Evolutionary conservation across 2,888 invertebrate species (phyloP).

Genomic region (Minunthozetes semirufus): DNA sequence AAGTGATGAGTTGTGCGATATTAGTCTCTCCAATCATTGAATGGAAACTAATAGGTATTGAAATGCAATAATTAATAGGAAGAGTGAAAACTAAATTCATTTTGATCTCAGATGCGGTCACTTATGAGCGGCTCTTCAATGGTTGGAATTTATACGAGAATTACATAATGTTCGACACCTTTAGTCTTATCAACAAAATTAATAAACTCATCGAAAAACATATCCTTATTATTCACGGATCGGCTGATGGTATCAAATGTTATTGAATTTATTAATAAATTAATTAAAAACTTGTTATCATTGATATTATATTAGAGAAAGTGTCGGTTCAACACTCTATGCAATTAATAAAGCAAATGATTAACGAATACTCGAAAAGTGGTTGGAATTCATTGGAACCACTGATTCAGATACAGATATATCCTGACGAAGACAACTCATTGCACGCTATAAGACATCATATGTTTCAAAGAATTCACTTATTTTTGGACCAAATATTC

Average conservation of each 20-base stretch:
- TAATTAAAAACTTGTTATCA: too few relatives aligned
- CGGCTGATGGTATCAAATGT: conserved; percentile 63
- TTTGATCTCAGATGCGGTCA: conserved; percentile 28
- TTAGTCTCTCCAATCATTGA: conserved; percentile 93
- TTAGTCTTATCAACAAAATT: conserved; percentile 1
- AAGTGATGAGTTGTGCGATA: conserved; percentile 87
- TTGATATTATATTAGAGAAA: conserved; percentile 13
- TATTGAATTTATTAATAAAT: neutral
- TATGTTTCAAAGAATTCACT: conserved; percentile 86
- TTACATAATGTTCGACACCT: neutral
- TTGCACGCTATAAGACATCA: conserved; percentile 74
- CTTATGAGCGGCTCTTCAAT: conserved; percentile 31
- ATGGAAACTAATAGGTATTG: conserved; percentile 86
- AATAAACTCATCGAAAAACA: conserved; percentile 59
- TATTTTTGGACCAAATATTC: conserved; percentile 57
- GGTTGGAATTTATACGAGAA: neutral
- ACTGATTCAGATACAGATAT: conserved; percentile 58
- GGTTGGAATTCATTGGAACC: neutral
- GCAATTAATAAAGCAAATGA: conserved; percentile 31
- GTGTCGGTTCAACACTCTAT: conserved; percentile 35
- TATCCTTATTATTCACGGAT: conserved; percentile 85
- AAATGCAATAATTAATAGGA: neutral
- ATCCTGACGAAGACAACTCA: conserved; percentile 83
- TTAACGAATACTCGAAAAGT: neutral
- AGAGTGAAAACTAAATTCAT: neutral